Conservation (phyloP, 2,797 vertebrate species). For the Trachurus trachurus region DNA sequence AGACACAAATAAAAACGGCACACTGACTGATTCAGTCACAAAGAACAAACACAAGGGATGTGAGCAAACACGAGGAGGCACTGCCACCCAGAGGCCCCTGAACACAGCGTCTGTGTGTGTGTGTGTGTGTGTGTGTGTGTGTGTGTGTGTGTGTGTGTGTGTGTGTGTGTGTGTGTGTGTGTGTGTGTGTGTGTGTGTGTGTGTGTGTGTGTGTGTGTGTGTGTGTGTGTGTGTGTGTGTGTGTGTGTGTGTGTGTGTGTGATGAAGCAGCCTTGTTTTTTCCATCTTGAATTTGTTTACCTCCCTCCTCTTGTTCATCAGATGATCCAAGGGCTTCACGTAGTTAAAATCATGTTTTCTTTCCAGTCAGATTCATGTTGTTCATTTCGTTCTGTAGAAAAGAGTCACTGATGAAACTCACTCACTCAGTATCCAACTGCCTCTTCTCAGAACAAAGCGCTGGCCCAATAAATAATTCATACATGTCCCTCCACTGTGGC, state of each 20-base stretch:
- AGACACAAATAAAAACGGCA: too few relatives aligned
- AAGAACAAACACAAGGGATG: too few relatives aligned
- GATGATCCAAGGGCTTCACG: not conserved
- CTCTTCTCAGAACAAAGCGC: not conserved
- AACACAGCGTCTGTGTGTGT: too few relatives aligned
- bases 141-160: not conserved
- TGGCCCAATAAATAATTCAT: slow-evolving; percentile 6
- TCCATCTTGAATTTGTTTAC: not conserved
- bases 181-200: too few relatives aligned
- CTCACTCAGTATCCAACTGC: not conserved
- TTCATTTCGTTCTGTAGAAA: not conserved
- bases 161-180: too few relatives aligned
- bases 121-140: too few relatives aligned
- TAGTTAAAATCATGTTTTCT: not conserved
- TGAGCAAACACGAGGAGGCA: not conserved
- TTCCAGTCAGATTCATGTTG: not conserved
- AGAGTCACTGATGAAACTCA: not conserved
- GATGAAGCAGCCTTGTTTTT: not conserved
- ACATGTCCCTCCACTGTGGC: not conserved
- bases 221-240: too few relatives aligned
- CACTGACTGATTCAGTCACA: not conserved
- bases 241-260: not conserved
- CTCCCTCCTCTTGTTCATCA: not conserved
- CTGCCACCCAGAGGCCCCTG: not conserved
- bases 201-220: too few relatives aligned